Base-by-base conservation (phyloP, 2,888 invertebrate genomes). In the Harpagoxenus sublaevis region DNA sequence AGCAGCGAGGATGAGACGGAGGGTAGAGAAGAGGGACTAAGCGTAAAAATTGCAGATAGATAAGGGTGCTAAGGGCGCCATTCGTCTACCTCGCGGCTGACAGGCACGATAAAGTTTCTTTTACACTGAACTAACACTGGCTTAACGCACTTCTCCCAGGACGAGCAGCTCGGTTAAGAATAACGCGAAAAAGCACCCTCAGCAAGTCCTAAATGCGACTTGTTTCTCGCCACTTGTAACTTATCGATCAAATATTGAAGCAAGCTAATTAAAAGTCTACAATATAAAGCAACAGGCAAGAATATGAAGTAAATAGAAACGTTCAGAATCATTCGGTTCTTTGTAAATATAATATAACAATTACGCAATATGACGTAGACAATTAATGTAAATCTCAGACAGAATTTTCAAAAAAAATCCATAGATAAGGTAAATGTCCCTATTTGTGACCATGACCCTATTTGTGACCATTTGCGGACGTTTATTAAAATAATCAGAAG, bases 51-150 rank as follows among this genome's bases (percentile, higher is more conserved):
- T 90, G 88, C 88, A 85, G 91, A 89, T 90, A 91, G 91, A 91
- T 91, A 89, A 91, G 89, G 85, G 88, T 86, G 91, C 86, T 90
- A 89, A 91, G 88, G 90, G 86, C 84, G 91, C 90, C 90, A 91
- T 92, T 92, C 91, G 91, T 92, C 90, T 92, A 88, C 91, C 86
- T 86, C 88, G 87, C 71, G 84, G 83, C 87, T 91, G 92, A 92
- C 92, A 91, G 92, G 84, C 83, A 87, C 90, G 92, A 92, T 92
- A 92, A 92, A 92, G 89, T 90, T 92, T 91, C 91, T 92, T 89
- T 88, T 87, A 77, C 87, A 71, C 85, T 78, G 85, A 87, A 83
- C 84, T 86, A 75, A 82, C 82, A 89, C 87, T 89, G 88, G 91
- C 89, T 89, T 90, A 90, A 89, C 88, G 82, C 87, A 63, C 83